Evolutionary conservation across 2,888 invertebrate genomes (phyloP), one percentile per base, ranked within the genome.

Genomic region (Epinotia demarniana): DNA sequence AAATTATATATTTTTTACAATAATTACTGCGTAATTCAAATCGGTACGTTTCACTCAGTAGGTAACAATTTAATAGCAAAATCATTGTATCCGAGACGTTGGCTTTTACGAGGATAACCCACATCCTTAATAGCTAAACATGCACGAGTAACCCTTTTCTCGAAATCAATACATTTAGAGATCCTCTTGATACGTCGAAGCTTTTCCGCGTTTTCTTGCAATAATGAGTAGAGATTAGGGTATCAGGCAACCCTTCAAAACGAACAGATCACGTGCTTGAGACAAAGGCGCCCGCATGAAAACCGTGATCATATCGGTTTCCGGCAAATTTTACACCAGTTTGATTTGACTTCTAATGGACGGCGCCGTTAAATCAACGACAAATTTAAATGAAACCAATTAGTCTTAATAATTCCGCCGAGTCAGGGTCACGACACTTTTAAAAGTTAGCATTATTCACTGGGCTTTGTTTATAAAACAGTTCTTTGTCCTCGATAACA

Each of bases 401-500:
- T 63, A 69, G 63, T 73, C 62, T 69, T 62, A 46, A 73, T 73
- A 73, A 74, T 46, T 74, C 23, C 58, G 23, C 19, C 43, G 9
- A 58, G 69, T 19, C 58, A 61, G 55, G 60, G 55, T 61, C 68
- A 55, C 60, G 49, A 27, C 23, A 53, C 64, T 58, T 61, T 60
- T 62, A 73, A 69, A 69, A 69, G 58, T 60, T 70, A 18, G 19
- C 64, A 64, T n/a, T 46, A 71, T 62, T 57, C 55, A 39, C 23
- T 3, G 23, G 16, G 19, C 27, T 55, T 75, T 75, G 71, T 75
- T 72, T 75, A 57, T 67, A 49, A 60, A 71, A 33, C 68, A 63
- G 27, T 64, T 55, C 78, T 80, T 81, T 79, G 77, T 67, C 75
- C 68, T 58, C 70, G 60, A 68, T 77, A 78, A 77, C 79, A 75